A percentile compares a stretch with the other conserved stretches of the same genome.
Conservation (phyloP, 2,888 invertebrate genomes). For the Synanthedon vespiformis region DNA sequence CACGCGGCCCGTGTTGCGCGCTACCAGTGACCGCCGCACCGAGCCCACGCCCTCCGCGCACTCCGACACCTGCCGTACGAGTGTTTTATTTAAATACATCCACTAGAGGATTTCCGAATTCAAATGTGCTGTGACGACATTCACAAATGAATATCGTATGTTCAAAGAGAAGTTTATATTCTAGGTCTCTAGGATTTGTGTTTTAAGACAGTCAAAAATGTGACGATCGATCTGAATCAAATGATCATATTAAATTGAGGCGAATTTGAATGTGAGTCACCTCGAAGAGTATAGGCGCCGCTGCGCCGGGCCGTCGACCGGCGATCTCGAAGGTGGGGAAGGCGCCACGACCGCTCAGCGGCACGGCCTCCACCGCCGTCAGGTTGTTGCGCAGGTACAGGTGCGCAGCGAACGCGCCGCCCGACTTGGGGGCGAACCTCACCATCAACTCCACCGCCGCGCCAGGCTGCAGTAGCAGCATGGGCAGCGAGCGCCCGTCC, state of each 20-base stretch:
- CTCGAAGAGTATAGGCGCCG: constrained; percentile 84
- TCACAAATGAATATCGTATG: too few species aligned
- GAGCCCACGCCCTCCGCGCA: constrained; percentile 71
- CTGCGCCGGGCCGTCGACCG: constrained; percentile 84
- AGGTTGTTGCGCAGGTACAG: constrained; percentile 87
- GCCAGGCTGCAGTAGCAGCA: constrained; percentile 69
- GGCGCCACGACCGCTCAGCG: constrained; percentile 86
- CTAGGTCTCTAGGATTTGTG: too few species aligned
- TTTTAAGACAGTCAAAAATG: too few species aligned
- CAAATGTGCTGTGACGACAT: too few species aligned
- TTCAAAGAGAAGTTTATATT: background rate
- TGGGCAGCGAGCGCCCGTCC: constrained; percentile 12
- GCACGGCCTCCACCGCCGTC: constrained; percentile 88
- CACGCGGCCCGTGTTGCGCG: constrained; percentile 91
- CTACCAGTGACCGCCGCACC: constrained; percentile 83
- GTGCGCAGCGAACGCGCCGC: constrained; percentile 53
- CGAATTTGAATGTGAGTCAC: constrained; percentile 29
- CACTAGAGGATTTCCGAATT: too few species aligned
- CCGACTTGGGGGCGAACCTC: constrained; percentile 51
- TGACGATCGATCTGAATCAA: too few species aligned
- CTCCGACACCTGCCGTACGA: constrained; percentile 78
- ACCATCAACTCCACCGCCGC: constrained; percentile 59
- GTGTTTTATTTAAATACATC: constrained; percentile 16
- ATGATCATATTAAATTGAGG: too few species aligned
- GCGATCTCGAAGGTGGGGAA: constrained; percentile 89